Evolutionary conservation across 1,140 invertebrate species (phyloP).

Genomic region (Sarcophaga peregrina): DNA sequence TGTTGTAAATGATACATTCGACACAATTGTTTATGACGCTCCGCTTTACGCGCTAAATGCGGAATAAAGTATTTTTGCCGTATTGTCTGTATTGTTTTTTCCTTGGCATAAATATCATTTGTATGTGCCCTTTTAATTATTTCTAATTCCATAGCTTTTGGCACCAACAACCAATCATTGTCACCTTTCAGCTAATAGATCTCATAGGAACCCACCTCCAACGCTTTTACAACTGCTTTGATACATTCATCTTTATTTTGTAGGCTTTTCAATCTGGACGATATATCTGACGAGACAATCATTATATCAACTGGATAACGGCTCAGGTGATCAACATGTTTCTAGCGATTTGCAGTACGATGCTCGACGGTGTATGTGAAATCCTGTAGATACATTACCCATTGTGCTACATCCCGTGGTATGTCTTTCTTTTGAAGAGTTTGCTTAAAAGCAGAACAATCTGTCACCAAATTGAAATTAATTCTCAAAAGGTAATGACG

Average conservation of each 20-base stretch:
- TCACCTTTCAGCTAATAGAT: no score
- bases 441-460: constrained; percentile 62
- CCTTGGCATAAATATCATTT: no score
- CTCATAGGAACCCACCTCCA: no score
- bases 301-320: constrained; percentile 50
- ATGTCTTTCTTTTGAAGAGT: constrained; percentile 63
- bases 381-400: constrained; percentile 65
- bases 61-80: no score
- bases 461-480: constrained; percentile 60
- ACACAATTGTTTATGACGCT: no score
- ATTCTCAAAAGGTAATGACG: constrained; percentile 58
- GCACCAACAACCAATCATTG: no score
- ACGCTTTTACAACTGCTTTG: constrained; percentile 23
- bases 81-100: no score
- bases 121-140: background rate
- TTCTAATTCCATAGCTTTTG: no score
- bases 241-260: constrained; percentile 37
- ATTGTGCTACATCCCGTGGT: constrained; percentile 50
- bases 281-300: constrained; percentile 11
- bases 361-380: constrained; percentile 63
- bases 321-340: constrained; percentile 63
- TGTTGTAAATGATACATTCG: no score
- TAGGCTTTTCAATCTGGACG: background rate
- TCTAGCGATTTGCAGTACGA: constrained; percentile 54
- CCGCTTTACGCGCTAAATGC: no score